Evolutionary conservation across 1,140 invertebrate genomes (phyloP).

Genomic region (Papilio aristodemus): DNA sequence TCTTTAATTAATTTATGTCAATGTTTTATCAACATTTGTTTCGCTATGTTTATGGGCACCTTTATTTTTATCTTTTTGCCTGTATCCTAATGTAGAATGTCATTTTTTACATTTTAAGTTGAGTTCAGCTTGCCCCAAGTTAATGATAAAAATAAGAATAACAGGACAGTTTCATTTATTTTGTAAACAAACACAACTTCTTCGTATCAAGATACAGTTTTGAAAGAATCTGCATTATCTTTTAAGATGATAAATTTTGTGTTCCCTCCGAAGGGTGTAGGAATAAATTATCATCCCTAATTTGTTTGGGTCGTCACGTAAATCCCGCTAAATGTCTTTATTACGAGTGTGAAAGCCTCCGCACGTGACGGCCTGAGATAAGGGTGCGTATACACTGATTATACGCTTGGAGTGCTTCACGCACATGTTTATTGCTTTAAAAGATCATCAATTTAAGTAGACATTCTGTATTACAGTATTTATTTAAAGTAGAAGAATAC

Average conservation of each 20-base stretch:
- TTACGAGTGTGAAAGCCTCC: constrained; percentile 7
- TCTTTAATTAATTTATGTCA: too few relatives aligned
- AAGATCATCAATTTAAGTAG: not conserved
- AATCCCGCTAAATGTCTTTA: constrained; percentile 10
- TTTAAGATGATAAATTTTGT: not conserved
- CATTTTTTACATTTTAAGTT: too few relatives aligned
- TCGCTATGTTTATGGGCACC: too few relatives aligned
- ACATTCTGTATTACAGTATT: not conserved
- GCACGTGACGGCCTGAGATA: constrained; percentile 10
- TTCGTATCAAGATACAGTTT: not conserved
- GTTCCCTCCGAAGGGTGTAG: not conserved
- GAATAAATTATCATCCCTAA: constrained; percentile 2
- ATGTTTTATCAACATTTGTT: too few relatives aligned
- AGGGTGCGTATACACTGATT: constrained; percentile 10
- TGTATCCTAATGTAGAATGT: too few relatives aligned
- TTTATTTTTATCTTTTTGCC: too few relatives aligned
- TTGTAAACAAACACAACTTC: not conserved
- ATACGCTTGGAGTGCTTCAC: not conserved
- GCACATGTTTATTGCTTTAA: not conserved
- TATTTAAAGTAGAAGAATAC: too few relatives aligned
- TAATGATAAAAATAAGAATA: too few relatives aligned
- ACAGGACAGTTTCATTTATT: too few relatives aligned
- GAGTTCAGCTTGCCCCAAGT: too few relatives aligned
- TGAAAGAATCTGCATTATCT: not conserved
- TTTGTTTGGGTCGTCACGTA: constrained; percentile 6